A percentile compares a stretch with the other conserved stretches of the same genome.
These are phyloP conservation scores for Cheilinus undulatus DNA, from an alignment of 2,113 vertebrate genomes.

Conservation along the genomic window DNA sequence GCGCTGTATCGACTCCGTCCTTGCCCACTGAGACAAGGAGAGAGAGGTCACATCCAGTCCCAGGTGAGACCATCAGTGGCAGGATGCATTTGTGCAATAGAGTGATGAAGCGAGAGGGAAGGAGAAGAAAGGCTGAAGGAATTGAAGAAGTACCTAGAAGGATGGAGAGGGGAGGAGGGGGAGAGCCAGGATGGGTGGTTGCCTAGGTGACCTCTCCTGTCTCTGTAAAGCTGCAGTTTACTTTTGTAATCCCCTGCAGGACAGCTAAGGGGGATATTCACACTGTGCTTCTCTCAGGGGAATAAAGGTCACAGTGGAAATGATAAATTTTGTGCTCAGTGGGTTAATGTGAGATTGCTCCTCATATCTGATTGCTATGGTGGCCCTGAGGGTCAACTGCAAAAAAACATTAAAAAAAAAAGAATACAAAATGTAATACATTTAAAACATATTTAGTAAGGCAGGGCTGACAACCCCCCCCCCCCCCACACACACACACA, in stretches of 20 bases:
- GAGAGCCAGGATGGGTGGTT: neutral
- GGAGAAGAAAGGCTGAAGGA: conserved; percentile 28
- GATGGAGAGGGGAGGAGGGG: neutral
- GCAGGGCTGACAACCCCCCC: too few species aligned
- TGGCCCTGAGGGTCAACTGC: too few species aligned
- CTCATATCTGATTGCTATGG: neutral
- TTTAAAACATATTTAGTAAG: too few species aligned
- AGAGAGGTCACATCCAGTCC: conserved; percentile 57
- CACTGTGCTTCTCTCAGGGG: conserved; percentile 26
- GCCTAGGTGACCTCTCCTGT: conserved; percentile 62
- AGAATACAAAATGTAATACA: too few species aligned
- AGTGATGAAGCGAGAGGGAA: conserved; percentile 60
- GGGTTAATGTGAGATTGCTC: conserved; percentile 47
- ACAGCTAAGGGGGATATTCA: conserved; percentile 49
- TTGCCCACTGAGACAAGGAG: conserved; percentile 50
- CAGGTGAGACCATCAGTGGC: conserved; percentile 47
- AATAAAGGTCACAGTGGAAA: conserved; percentile 39
- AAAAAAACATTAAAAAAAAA: too few species aligned
- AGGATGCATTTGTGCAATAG: conserved; percentile 59
- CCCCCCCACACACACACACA: too few species aligned
- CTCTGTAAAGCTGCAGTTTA: conserved; percentile 69
- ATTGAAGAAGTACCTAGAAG: conserved; percentile 15
- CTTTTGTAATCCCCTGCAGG: conserved; percentile 67
- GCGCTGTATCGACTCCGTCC: conserved; percentile 27
- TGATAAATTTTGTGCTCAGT: conserved; percentile 12